Conservation (phyloP, 2,797 vertebrate genomes). For the Tachyglossus aculeatus region DNA sequence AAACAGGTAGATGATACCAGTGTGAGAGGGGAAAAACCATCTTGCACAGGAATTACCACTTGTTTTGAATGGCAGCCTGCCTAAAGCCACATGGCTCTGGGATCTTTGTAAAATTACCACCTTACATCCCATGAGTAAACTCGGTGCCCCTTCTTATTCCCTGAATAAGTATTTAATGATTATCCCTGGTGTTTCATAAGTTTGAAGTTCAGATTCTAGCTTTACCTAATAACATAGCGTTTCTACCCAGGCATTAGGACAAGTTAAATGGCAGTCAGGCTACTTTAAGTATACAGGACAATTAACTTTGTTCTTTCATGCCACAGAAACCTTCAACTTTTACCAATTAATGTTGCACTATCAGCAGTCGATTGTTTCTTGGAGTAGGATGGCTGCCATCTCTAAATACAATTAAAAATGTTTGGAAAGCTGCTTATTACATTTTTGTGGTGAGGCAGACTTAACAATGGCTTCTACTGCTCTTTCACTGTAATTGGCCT, state of each 20-base stretch:
- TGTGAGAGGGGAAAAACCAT: not conserved
- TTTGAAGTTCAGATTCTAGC: not conserved
- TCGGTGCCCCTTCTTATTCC: not conserved
- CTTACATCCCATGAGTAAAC: not conserved
- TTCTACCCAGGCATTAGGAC: too few relatives aligned
- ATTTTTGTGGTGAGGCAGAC: too few relatives aligned
- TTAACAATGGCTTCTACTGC: too few relatives aligned
- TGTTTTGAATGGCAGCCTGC: not conserved
- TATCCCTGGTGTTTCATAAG: not conserved
- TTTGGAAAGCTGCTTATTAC: too few relatives aligned
- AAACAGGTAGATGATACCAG: not conserved
- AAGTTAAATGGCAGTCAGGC: not conserved
- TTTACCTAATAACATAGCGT: not conserved
- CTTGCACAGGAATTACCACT: not conserved
- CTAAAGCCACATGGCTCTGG: not conserved
- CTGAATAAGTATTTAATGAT: too few relatives aligned
- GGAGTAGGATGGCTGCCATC: too few relatives aligned
- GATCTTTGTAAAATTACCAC: not conserved
- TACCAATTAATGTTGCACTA: too few relatives aligned
- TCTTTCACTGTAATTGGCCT: too few relatives aligned
- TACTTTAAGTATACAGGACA: not conserved
- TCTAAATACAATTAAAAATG: too few relatives aligned
- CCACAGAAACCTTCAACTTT: not conserved
- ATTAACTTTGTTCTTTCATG: not conserved
- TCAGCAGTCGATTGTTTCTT: too few relatives aligned